Base-by-base conservation (phyloP, 2,113 vertebrate species). In the Uria aalge region DNA sequence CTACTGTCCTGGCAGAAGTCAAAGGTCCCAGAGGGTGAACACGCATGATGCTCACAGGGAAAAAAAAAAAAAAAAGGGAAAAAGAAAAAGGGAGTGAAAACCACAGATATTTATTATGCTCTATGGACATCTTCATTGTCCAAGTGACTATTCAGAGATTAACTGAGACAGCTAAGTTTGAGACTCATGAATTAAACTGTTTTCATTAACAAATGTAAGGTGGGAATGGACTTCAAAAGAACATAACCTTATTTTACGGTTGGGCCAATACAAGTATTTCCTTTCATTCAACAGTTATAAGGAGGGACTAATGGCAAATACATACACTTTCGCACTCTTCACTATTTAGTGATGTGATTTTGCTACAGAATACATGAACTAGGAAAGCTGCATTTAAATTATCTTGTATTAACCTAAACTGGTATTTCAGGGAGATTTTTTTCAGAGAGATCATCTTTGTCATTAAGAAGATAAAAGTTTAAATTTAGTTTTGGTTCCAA, bases 1-100 rank as follows among this genome's bases (percentile, higher is more conserved):
- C 85, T 97, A 91, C 94, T 16, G 36, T 95, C 53, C 79, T 94
- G 92, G 95, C 86, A 85, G 47, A 47, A 91, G 11, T 5, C 53
- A 66, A 47, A 78, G 29, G 56, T 91, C 92, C 64, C 90, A 85
- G 41, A 27, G 81, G 50, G 41, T 26, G 66, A 88, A 30, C 21
- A 34, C 13, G 22, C 7, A 27, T 9, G 3, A 56, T 45, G 26
- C 10, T 47, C 47, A 47, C 4, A 40, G 17, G 2, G 7, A 36
- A 36, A 19, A 41, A n/a, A 15, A n/a, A 41, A 29, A 36, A 14
- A 52, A 48, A 36, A n/a, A 13, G 15, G 11, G 6, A 24, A 16
- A 59, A 23, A 30, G 5, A 32, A 68, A 56, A 55, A 78, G 15
- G 10, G 29, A 76, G n/a, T 0, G 6, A 83, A 91, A 36, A 3